Percentiles rank a stretch among this genome's conserved stretches.
Evolutionary conservation across 2,888 invertebrate genomes (phyloP).

Genomic region (Hofmannophila pseudospretella): DNA sequence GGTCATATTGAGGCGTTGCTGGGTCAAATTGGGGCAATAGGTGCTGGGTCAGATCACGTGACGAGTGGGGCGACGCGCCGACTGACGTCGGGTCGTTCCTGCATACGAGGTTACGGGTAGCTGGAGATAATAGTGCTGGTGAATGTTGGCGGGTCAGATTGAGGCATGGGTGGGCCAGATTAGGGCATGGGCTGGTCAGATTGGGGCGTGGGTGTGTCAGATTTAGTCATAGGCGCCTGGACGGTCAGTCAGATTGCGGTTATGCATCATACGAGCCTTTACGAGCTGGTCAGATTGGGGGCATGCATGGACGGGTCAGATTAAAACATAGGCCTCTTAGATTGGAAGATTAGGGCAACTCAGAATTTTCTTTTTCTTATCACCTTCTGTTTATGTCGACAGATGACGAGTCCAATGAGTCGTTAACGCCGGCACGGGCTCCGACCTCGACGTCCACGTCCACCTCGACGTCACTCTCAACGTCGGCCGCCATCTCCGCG

Average conservation of each 20-base stretch:
- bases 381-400: not conserved
- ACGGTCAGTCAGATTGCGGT: no score
- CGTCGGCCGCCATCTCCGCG: conserved; percentile 34
- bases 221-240: no score
- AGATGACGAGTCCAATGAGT: conserved; percentile 64
- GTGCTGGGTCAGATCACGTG: conserved; percentile 14
- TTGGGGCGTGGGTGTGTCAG: not conserved
- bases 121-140: conserved; percentile 65
- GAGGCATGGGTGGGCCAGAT: not conserved
- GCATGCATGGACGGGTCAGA: no score
- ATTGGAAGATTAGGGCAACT: no score
- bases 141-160: conserved; percentile 8
- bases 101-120: conserved; percentile 54
- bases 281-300: no score
- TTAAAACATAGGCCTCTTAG: no score
- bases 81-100: conserved; percentile 70
- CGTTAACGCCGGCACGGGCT: conserved; percentile 24
- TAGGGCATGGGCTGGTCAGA: not conserved
- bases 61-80: conserved; percentile 66
- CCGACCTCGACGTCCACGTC: conserved; percentile 30
- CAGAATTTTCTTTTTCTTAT: no score
- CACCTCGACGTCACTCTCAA: conserved; percentile 27
- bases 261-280: no score
- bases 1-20: not conserved
- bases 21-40: not conserved